Base-by-base conservation (phyloP, 30 jellyfish, hydroid and myxozoan species). In the Cassiopea xamachana region DNA sequence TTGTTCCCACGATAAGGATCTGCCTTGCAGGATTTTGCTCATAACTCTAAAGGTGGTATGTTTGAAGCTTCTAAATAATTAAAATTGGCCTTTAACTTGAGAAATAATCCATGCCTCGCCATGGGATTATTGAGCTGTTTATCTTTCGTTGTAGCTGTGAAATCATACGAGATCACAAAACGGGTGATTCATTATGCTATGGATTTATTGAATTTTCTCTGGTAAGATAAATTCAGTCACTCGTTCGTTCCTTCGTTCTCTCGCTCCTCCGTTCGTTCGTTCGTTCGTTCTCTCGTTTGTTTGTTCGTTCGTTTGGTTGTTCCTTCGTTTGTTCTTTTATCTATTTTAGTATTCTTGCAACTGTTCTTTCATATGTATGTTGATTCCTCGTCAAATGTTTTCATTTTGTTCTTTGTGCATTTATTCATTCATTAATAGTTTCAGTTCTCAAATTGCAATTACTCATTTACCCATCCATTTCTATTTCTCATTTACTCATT, bases 171-270 rank as follows among this genome's bases (percentile, higher is more conserved):
- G 99, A 97, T 82, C 94, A 89, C 83, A 93, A 91, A 81, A 91
- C 99, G 46, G 98, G 97, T 1, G 99, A 97, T 45, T 97, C 99
- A 18, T 70, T 97, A 9, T 94, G 97, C 27, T 97, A 97, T 85
- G 99, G 99, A 1, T 97, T 97, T 74, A 96, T 97, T 8, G 99
- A 97, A 73, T 97, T 93, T 75, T 94, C 89, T 70, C 96, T 94
- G 97, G 99, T 97, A 79, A 1, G 85, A 2, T 77, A 55, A 3
- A 55, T 17, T 71, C 55, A 71, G 47, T 71, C 80, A 43, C 5
- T 71, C 49, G 27, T 19, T 71, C 15, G 15, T 17, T 43, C 80
- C 3, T 71, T 71, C 50, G 27, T 71, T 19, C 50, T 14, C 7
- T 71, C 50, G 3, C 10, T 19, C 55, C n/a, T 71, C 27, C 80